A percentile compares a stretch with the other conserved stretches of the same genome.
Conservation (phyloP, 2,113 vertebrate species). For the Lanius collurio region DNA sequence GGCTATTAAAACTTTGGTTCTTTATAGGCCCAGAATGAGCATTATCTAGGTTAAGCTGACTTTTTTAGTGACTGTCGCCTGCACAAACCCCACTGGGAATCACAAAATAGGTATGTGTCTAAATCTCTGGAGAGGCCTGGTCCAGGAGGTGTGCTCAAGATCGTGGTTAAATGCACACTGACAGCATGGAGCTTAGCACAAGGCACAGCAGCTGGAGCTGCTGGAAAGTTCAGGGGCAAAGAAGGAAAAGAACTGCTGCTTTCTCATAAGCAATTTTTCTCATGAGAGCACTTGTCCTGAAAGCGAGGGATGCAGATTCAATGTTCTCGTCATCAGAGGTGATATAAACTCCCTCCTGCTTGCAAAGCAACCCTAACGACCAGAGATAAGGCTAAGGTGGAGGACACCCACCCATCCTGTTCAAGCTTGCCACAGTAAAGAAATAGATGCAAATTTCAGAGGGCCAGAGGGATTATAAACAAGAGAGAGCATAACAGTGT, state of each 20-base stretch:
- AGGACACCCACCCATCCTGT: slow-evolving; percentile 41
- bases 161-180: slow-evolving; percentile 22
- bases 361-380: not conserved
- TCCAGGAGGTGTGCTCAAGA: slow-evolving; percentile 14
- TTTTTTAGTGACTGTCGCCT: not conserved
- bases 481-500: slow-evolving; percentile 24
- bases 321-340: not conserved
- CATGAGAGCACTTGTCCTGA: not conserved
- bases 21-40: not conserved
- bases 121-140: not conserved
- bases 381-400: slow-evolving; percentile 48
- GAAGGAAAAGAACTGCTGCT: not conserved
- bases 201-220: not conserved
- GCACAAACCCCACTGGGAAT: not conserved
- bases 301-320: not conserved
- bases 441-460: slow-evolving; percentile 54
- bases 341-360: not conserved
- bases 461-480: slow-evolving; percentile 36
- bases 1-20: not conserved
- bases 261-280: slow-evolving; percentile 29
- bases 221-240: not conserved
- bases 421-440: slow-evolving; percentile 4
- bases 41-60: slow-evolving; percentile 23
- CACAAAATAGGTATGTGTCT: not conserved
- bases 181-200: slow-evolving; percentile 12